Conservation (phyloP, 2,113 vertebrate species). For the Barnardius zonarius region DNA sequence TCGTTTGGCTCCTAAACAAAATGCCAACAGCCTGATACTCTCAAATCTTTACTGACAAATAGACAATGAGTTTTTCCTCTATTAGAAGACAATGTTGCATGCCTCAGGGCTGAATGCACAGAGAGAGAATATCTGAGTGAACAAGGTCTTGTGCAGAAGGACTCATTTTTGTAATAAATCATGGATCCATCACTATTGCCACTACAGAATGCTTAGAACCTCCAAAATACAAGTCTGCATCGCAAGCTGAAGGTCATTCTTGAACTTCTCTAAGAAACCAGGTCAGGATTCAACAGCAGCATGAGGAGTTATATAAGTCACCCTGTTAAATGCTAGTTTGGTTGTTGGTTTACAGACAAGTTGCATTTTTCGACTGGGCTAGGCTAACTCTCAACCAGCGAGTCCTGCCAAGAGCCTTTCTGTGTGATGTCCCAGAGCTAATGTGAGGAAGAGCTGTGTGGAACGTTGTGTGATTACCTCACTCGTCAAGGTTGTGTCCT, state of each 20-base stretch:
- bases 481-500: fast-evolving
- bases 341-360: not conserved
- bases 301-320: not conserved
- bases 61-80: not conserved
- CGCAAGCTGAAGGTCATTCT: not conserved
- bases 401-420: not conserved
- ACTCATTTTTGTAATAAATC: not conserved
- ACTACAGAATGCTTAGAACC: not conserved
- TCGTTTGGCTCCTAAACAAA: slow-evolving; percentile 49
- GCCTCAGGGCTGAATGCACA: not conserved
- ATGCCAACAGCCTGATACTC: not conserved
- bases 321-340: not conserved
- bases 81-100: not conserved
- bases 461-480: not conserved
- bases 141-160: not conserved
- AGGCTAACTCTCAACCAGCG: not conserved
- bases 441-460: not conserved
- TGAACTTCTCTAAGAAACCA: not conserved
- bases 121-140: not conserved
- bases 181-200: not conserved
- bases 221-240: not conserved
- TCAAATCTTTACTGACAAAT: not conserved
- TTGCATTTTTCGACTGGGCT: not conserved
- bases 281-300: not conserved
- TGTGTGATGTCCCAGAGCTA: not conserved